These are phyloP conservation scores for Branchipolynoe longqiensis DNA, from an alignment of 2,888 invertebrate species.

Conservation along the genomic window DNA sequence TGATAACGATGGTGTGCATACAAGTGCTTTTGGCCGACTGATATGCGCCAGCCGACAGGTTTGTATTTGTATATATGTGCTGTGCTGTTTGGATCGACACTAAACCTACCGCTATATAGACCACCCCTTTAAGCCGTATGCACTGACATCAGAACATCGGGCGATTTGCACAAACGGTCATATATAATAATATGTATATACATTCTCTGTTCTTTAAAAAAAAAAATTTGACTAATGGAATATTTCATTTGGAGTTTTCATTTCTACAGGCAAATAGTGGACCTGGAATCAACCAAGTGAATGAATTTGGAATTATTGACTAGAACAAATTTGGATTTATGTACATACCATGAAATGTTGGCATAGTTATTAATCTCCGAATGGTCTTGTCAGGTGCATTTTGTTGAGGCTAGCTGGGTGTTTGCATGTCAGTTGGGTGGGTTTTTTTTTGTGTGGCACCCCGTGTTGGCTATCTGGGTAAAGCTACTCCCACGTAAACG, in stretches of 20 bases:
- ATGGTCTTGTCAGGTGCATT: too few relatives aligned
- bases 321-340: too few relatives aligned
- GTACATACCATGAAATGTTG: too few relatives aligned
- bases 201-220: neutral
- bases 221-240: neutral
- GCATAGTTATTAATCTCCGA: too few relatives aligned
- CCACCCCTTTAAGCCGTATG: neutral
- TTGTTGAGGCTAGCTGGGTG: too few relatives aligned
- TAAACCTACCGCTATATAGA: neutral
- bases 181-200: too few relatives aligned
- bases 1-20: neutral
- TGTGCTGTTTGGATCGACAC: neutral
- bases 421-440: too few relatives aligned
- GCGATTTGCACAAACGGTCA: neutral
- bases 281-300: neutral
- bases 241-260: neutral
- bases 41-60: neutral
- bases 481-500: too few relatives aligned
- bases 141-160: neutral
- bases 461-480: too few relatives aligned
- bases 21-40: neutral
- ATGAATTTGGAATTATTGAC: too few relatives aligned
- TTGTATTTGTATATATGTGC: slow-evolving; percentile 46
- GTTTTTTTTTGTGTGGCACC: too few relatives aligned
- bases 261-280: neutral